A percentile compares a stretch with the other conserved stretches of the same genome.
phyloP scores from a whole-genome alignment of 2,113 vertebrate species.

The Cisticola juncidis region DNA sequence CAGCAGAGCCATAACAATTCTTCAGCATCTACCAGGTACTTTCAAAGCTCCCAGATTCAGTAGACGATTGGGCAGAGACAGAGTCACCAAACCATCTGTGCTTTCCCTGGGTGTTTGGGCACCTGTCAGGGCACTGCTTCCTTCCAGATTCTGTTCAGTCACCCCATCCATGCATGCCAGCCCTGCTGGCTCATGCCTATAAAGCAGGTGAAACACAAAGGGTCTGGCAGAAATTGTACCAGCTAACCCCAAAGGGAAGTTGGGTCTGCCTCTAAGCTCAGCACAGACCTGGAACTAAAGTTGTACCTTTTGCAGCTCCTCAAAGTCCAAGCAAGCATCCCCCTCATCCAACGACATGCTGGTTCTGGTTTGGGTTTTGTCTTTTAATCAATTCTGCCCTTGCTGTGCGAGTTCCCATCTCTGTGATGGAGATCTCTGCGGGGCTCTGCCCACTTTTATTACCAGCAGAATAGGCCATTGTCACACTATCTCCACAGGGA shows the following conservation, averaged over 20 bases:
- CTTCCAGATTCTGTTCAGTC: background rate
- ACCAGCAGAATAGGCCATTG: background rate
- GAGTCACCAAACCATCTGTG: background rate
- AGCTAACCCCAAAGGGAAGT: background rate
- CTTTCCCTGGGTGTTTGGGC: background rate
- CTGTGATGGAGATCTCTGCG: background rate
- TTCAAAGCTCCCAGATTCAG: background rate
- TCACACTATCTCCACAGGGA: background rate
- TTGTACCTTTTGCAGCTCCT: background rate
- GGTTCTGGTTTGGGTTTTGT: background rate
- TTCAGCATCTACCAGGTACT: background rate
- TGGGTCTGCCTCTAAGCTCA: background rate
- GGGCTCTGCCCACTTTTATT: background rate
- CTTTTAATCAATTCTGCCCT: constrained; percentile 31
- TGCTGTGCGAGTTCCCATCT: background rate
- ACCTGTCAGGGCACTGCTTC: background rate
- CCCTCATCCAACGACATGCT: background rate
- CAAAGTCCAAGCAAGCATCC: background rate
- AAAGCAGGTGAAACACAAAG: background rate
- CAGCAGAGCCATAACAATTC: background rate
- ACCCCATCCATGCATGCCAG: background rate
- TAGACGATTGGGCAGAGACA: background rate
- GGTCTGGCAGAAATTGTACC: background rate
- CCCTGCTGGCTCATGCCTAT: background rate
- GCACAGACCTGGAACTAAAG: background rate